phyloP scores from a whole-genome alignment of 37 sponge, comb jelly and placozoan genomes.

The Amphimedon queenslandica region DNA sequence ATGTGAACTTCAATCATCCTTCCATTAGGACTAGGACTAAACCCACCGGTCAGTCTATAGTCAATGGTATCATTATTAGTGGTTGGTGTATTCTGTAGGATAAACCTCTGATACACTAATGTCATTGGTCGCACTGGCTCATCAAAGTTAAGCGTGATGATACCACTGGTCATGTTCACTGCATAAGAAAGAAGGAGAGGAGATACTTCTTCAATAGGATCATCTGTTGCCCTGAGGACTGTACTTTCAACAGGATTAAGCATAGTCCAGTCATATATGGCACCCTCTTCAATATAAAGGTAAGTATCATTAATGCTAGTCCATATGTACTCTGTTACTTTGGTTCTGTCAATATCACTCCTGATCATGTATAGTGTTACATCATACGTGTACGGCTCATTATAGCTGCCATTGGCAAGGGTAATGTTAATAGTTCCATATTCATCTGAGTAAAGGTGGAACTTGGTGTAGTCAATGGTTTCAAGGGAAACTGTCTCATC shows the following conservation, averaged over 20 bases:
- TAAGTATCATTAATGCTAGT: slow-evolving; percentile 62
- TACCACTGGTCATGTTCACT: slow-evolving; percentile 75
- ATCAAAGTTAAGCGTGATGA: slow-evolving; percentile 71
- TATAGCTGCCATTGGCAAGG: slow-evolving; percentile 61
- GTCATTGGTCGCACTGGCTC: slow-evolving; percentile 76
- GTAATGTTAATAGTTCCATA: slow-evolving; percentile 55
- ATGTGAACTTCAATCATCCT: slow-evolving; percentile 47
- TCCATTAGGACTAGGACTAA: slow-evolving; percentile 48
- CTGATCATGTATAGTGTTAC: slow-evolving; percentile 43
- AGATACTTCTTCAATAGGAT: slow-evolving; percentile 60
- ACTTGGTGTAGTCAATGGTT: slow-evolving; percentile 62
- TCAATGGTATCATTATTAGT: slow-evolving; percentile 32
- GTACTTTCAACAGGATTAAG: slow-evolving; percentile 50
- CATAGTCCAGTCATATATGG: slow-evolving; percentile 81
- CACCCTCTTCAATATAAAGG: slow-evolving; percentile 60
- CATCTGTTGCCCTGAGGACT: slow-evolving; percentile 14
- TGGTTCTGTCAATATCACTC: slow-evolving; percentile 69
- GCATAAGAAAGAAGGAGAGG: slow-evolving; percentile 55
- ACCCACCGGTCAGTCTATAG: slow-evolving; percentile 65
- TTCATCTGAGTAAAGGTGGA: slow-evolving; percentile 62
- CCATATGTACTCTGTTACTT: slow-evolving; percentile 68
- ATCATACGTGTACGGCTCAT: slow-evolving; percentile 56
- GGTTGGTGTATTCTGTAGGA: slow-evolving; percentile 54
- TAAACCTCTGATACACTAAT: slow-evolving; percentile 27
- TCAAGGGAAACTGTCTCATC: slow-evolving; percentile 71